These are phyloP conservation scores for Drosophila burlai DNA, from an alignment of 1,140 invertebrate genomes.

Conservation along the genomic window DNA sequence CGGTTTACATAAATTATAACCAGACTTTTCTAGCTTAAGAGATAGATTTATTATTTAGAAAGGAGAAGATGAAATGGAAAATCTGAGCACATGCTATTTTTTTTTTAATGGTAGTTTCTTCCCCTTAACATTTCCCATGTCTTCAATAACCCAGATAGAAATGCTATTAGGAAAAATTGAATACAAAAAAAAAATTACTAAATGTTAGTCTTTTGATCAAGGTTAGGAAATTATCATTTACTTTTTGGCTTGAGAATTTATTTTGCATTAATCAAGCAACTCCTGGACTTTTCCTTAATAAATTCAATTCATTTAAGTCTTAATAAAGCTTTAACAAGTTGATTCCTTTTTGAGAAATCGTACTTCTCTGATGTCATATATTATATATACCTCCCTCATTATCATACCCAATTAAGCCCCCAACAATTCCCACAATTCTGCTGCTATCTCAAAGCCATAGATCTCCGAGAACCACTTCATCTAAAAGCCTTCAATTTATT, in stretches of 20 bases:
- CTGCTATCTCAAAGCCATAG: slow-evolving; percentile 25
- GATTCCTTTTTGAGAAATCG: neutral
- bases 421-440: slow-evolving; percentile 1
- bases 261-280: neutral
- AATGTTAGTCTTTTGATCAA: neutral
- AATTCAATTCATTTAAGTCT: neutral
- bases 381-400: neutral
- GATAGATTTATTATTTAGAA: neutral
- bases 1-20: neutral
- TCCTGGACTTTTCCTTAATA: no score
- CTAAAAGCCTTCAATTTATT: slow-evolving; percentile 20
- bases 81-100: no score
- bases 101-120: neutral
- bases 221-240: no score
- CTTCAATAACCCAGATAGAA: neutral
- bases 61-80: neutral
- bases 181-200: neutral
- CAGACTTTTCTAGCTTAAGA: neutral
- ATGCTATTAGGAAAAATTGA: neutral
- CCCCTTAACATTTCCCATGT: neutral
- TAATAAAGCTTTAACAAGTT: neutral
- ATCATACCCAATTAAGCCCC: slow-evolving; percentile 20
- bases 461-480: slow-evolving; percentile 31
- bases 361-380: slow-evolving; percentile 13
- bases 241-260: neutral